Conservation (phyloP, 2,797 vertebrate genomes). For the Acridotheres tristis region DNA sequence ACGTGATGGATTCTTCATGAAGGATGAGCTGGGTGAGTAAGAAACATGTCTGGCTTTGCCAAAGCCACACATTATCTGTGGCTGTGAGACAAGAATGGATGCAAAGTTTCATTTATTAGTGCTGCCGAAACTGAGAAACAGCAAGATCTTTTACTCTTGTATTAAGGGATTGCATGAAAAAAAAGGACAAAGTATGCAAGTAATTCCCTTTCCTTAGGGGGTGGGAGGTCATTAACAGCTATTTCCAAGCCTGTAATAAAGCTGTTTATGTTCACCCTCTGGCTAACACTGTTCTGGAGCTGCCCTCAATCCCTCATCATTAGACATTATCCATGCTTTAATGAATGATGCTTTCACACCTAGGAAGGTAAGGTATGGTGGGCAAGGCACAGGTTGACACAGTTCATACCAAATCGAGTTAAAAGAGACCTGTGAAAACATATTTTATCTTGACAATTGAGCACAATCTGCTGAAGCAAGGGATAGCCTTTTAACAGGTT, state of each 20-base stretch:
- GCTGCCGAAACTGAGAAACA: not conserved
- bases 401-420: not conserved
- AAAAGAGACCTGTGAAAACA: not conserved
- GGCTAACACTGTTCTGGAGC: not conserved
- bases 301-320: not conserved
- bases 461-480: not conserved
- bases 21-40: not conserved
- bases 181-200: not conserved
- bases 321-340: not conserved
- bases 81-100: not conserved
- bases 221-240: not conserved
- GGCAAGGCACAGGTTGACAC: not conserved
- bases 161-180: not conserved
- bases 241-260: not conserved
- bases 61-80: not conserved
- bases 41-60: not conserved
- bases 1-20: rapidly evolving
- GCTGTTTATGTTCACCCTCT: not conserved
- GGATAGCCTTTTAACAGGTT: not conserved
- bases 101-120: not conserved
- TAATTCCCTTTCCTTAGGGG: not conserved
- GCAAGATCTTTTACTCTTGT: not conserved
- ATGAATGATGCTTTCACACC: not conserved
- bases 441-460: not conserved
- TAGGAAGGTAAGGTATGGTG: not conserved